Percentiles rank a stretch among this genome's conserved stretches.
These are phyloP conservation scores for Ivindomyrus marchei DNA, from an alignment of 2,113 vertebrate genomes.

Conservation along the genomic window DNA sequence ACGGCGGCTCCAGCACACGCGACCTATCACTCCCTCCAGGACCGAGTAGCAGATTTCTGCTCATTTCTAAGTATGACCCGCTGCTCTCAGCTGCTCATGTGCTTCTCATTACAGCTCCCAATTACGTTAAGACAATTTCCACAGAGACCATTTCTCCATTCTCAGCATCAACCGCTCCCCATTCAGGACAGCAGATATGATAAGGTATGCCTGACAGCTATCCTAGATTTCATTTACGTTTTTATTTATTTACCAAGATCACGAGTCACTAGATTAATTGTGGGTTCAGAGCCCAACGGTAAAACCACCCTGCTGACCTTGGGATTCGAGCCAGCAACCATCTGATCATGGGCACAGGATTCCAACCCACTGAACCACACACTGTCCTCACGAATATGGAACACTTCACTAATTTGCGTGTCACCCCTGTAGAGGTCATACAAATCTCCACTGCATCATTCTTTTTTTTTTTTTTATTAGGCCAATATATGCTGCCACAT, in stretches of 20 bases:
- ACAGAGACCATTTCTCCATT: neutral
- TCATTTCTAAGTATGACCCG: neutral
- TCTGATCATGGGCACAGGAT: neutral
- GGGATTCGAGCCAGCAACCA: neutral
- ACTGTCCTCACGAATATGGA: neutral
- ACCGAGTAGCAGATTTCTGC: neutral
- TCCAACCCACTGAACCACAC: neutral
- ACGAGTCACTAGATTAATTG: neutral
- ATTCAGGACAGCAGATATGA: neutral
- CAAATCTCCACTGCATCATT: no score
- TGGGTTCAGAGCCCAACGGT: neutral
- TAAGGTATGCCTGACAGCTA: neutral
- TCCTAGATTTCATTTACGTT: neutral
- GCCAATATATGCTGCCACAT: neutral
- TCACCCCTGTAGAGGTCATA: no score
- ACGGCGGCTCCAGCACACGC: neutral
- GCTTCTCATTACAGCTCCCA: conserved; percentile 32
- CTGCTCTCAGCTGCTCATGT: conserved; percentile 24
- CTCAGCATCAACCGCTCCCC: neutral
- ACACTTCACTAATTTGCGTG: neutral
- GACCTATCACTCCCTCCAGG: neutral
- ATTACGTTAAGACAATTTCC: neutral
- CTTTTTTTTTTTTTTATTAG: neutral
- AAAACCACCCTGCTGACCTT: neutral
- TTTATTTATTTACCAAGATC: neutral